Evolutionary conservation across 2,797 vertebrate species (phyloP), one percentile per base, ranked within the genome.

Genomic region (Eupleurogrammus muticus): DNA sequence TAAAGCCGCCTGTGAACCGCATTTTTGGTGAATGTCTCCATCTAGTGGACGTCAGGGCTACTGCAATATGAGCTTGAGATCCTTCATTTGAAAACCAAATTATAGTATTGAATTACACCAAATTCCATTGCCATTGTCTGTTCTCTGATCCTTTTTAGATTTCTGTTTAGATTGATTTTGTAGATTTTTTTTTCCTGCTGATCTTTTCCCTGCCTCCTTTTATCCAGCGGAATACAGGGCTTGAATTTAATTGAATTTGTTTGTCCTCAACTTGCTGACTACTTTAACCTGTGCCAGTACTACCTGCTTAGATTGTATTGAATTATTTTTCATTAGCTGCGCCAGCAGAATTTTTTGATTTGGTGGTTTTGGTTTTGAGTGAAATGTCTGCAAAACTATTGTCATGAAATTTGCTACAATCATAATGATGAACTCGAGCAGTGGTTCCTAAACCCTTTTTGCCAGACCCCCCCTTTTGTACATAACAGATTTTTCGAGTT

Each of bases 11-110:
- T 34, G 0, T 1, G 5, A 17, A 16, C 10, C 3, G 8, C 35
- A 72, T 68, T 20, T 13, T 58, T 61, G 68, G 24, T 4, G n/a
- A 17, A 60, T 51, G 56, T 56, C 76, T 65, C 87, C 84, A 80
- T 82, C 88, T 90, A 77, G 83, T 89, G 89, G 84, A 42, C 52
- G 35, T 0, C 2, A n/a, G 0, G 5, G 63, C 1, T 23, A 67
- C 17, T 57, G 10, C 49, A 47, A 1, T 0, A 3, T 12, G 28
- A 0, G 12, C 1, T 1, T 21, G 1, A 11, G 16, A 19, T 5
- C 19, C 19, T 1, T 47, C 11, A 14, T 60, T 17, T 52, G 13
- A n/a, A 28, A 20, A 8, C 4, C 20, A 16, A 19, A 6, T 6
- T 23, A 10, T 40, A 16, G 11, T 51, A 16, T 52, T 24, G 14